phyloP scores from a whole-genome alignment of 2,113 vertebrate genomes.

The Cairina moschata region DNA sequence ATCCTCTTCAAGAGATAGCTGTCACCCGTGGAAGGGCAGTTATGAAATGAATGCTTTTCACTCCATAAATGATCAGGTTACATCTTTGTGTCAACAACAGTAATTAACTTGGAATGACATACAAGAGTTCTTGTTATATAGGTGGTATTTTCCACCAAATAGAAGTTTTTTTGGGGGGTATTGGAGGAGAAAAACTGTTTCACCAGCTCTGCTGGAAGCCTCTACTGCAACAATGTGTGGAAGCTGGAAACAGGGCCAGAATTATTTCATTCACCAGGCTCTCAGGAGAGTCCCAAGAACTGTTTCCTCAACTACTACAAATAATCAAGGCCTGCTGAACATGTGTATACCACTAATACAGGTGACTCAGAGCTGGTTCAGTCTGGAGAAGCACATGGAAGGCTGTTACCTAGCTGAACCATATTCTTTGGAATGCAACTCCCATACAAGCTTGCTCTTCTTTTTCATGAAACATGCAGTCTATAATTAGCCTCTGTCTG shows the following conservation, averaged over 20 bases:
- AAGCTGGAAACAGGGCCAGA: neutral
- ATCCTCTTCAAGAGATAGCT: neutral
- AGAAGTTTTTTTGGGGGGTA: rapidly evolving
- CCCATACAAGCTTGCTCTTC: neutral
- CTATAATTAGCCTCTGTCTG: neutral
- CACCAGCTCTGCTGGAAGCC: neutral
- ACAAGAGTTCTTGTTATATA: neutral
- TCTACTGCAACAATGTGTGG: rapidly evolving
- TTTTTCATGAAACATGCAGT: neutral
- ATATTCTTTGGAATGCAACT: neutral
- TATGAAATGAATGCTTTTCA: neutral
- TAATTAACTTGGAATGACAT: neutral
- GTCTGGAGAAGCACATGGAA: neutral
- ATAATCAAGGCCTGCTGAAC: neutral
- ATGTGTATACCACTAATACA: neutral
- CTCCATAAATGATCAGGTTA: neutral
- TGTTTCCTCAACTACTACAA: neutral
- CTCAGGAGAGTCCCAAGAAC: rapidly evolving
- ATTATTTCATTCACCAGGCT: rapidly evolving
- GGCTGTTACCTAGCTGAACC: neutral
- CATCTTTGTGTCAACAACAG: neutral
- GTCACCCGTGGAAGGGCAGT: neutral
- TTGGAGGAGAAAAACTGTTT: neutral
- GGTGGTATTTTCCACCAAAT: neutral
- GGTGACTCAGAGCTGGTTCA: neutral